Conservation (phyloP, 1,140 invertebrate genomes). For the Panagrolaimus sp. region DNA sequence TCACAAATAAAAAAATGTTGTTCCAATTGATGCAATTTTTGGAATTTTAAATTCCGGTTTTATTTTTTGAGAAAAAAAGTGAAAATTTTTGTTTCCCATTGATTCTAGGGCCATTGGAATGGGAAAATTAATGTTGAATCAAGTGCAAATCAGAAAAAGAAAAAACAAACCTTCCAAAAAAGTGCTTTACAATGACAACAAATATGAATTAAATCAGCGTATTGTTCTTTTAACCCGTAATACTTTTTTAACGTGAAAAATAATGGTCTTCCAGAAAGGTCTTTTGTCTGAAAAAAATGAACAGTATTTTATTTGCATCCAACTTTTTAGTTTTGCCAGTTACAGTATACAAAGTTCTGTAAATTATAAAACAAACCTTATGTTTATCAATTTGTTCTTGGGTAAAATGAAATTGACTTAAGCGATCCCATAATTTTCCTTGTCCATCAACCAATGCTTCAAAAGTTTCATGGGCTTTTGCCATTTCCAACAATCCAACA, state of each 20-base stretch:
- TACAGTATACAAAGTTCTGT: slow-evolving; percentile 53
- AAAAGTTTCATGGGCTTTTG: slow-evolving; percentile 70
- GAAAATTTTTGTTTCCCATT: slow-evolving; percentile 7
- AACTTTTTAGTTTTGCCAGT: slow-evolving; percentile 48
- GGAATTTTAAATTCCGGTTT: background rate
- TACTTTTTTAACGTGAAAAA: slow-evolving; percentile 65
- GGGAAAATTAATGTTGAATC: background rate
- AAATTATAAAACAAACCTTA: slow-evolving; percentile 40
- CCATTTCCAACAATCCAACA: slow-evolving; percentile 74
- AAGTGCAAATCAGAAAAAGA: slow-evolving; percentile 6
- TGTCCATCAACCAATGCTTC: slow-evolving; percentile 74
- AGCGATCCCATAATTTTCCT: slow-evolving; percentile 81
- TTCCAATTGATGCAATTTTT: background rate
- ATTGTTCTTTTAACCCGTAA: slow-evolving; percentile 83
- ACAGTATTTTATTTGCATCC: slow-evolving; percentile 14
- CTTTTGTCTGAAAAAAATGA: slow-evolving; percentile 30
- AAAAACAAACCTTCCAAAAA: slow-evolving; percentile 74
- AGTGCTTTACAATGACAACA: slow-evolving; percentile 90
- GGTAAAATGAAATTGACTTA: slow-evolving; percentile 85
- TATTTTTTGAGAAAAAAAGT: background rate
- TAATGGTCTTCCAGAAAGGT: slow-evolving; percentile 43
- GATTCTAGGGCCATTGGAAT: background rate
- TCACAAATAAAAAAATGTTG: too few relatives aligned
- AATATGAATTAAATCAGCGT: slow-evolving; percentile 85
- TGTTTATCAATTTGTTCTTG: slow-evolving; percentile 71